Conservation (phyloP, 2,797 vertebrate species). For the Florisuga fusca region DNA sequence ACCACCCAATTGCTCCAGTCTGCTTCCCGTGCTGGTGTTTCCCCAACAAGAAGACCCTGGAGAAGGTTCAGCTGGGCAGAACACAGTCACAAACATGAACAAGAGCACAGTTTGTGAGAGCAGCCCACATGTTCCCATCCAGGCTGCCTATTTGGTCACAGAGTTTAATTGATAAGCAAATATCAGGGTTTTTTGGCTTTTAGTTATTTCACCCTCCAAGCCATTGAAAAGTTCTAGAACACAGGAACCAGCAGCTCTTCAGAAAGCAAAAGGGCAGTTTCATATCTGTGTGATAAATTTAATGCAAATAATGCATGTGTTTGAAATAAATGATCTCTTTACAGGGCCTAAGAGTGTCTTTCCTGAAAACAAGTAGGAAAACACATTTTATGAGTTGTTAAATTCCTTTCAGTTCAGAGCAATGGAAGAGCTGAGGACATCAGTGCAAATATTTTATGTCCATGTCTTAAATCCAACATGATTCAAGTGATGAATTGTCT, state of each 20-base stretch:
- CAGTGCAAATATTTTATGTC: neutral
- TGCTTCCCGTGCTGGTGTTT: fast-evolving
- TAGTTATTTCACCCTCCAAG: constrained; percentile 10
- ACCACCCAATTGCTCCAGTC: fast-evolving
- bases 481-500: neutral
- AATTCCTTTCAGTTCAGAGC: neutral
- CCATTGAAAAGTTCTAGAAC: neutral
- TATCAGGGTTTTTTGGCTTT: neutral
- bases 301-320: neutral
- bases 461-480: neutral
- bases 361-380: neutral
- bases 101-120: neutral
- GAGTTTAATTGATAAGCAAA: constrained; percentile 27
- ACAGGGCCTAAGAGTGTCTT: neutral
- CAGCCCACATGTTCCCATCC: neutral
- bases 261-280: neutral
- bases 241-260: neutral
- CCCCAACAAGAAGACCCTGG: too few species aligned
- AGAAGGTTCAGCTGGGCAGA: neutral
- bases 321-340: neutral
- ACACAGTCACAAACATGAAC: fast-evolving
- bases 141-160: neutral
- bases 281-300: neutral
- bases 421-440: neutral
- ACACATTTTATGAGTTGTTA: neutral